These are phyloP conservation scores for Sycophila sp. DNA, from an alignment of 1,140 invertebrate species.

Conservation along the genomic window DNA sequence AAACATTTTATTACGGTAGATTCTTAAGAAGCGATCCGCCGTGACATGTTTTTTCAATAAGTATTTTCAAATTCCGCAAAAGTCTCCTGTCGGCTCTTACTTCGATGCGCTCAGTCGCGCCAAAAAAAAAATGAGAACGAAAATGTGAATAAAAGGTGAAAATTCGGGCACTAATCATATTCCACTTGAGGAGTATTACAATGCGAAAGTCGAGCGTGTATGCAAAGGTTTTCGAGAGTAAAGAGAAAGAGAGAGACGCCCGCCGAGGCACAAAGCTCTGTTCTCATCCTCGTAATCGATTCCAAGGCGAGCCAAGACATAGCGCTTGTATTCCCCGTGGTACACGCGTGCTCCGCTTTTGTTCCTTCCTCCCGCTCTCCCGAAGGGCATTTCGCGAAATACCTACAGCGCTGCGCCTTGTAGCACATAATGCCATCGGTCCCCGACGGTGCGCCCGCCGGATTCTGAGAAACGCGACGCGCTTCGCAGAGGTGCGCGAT, in stretches of 20 bases:
- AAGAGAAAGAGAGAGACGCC: slow-evolving; percentile 38
- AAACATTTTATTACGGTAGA: not conserved
- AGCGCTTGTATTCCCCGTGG: not conserved
- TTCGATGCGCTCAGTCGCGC: too few relatives aligned
- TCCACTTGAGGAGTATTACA: too few relatives aligned
- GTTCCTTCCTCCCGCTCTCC: not conserved
- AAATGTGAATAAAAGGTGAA: too few relatives aligned
- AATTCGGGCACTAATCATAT: too few relatives aligned
- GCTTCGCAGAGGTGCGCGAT: not conserved
- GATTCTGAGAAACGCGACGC: slow-evolving; percentile 60
- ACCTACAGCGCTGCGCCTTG: not conserved
- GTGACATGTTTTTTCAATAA: too few relatives aligned
- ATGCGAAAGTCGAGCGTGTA: too few relatives aligned
- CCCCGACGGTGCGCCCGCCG: slow-evolving; percentile 30
- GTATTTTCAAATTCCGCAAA: too few relatives aligned
- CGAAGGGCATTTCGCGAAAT: slow-evolving; percentile 20
- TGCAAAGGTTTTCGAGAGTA: too few relatives aligned
- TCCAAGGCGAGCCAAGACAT: not conserved
- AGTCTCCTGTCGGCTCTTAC: too few relatives aligned
- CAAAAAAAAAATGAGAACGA: too few relatives aligned
- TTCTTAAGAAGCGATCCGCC: not conserved
- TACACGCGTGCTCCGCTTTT: slow-evolving; percentile 17
- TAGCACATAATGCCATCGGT: slow-evolving; percentile 21
- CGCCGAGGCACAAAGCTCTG: slow-evolving; percentile 27
- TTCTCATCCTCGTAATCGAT: not conserved